Base-by-base conservation (phyloP, 2,888 invertebrate species). In the Tiphia femorata region DNA sequence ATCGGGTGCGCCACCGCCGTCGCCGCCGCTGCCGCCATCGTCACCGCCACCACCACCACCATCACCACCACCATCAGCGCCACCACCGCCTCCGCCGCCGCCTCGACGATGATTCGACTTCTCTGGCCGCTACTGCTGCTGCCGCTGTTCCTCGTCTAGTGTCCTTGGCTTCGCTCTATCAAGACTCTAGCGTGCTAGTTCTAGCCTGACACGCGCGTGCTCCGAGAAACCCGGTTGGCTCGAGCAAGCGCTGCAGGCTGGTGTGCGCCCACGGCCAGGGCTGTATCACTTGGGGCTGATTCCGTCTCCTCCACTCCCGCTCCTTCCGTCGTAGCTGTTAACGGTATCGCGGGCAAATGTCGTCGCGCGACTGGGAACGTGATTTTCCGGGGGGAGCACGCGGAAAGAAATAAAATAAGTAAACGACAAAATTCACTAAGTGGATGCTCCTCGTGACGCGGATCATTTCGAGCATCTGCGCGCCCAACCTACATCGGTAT, bases 161-260 rank as follows among this genome's bases (percentile, higher is more conserved):
- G 72, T 75, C 74, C 75, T 75, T 75, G 70, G 68, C 59, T 70
- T 58, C 66, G 70, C 64, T 75, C 70, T 73, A 71, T 69, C 72
- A 52, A 71, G 60, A 62, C 56, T 40, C 40, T 55, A 61, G 48
- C 70, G 57, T 44, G 58, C 68, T 61, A 68, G 62, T 72, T 72
- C 70, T 58, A 70, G 58, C 66, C 62, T 50, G 53, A 35, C 37
- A 43, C 53, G 49, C 37, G 60, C 52, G 53, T 53, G 56, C 55
- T 60, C 52, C 17, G 59, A 68, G 65, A 68, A 65, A 68, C 67
- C 67, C 57, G 57, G 52, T 49, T 68, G 60, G 37, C 43, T 58
- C 56, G 61, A n/a, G 58, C 58, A 65, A 65, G 56, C 30, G 51
- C 43, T 38, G 43, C 43, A 30, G 29, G 29, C 27, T 20, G n/a